Evolutionary conservation across 1,140 invertebrate genomes (phyloP).

Genomic region (Caenorhabditis brenneri): DNA sequence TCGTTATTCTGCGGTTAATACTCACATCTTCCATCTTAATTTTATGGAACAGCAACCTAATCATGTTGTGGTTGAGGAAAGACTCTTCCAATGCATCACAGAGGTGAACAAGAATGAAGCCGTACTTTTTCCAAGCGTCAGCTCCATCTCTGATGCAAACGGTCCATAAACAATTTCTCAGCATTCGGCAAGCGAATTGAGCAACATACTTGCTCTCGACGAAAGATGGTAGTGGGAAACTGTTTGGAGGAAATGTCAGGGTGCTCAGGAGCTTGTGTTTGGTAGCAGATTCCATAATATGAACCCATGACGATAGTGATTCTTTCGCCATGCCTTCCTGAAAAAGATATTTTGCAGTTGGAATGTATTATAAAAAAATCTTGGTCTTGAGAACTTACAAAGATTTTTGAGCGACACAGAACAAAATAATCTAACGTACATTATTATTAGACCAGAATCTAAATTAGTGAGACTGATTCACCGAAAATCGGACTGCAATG

Average conservation of each 20-base stretch:
- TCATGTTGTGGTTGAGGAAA: conserved; percentile 31
- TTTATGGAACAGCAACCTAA: background rate
- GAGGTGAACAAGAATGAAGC: background rate
- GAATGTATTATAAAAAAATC: background rate
- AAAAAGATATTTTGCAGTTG: background rate
- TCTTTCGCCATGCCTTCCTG: conserved; percentile 14
- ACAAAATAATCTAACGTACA: no score
- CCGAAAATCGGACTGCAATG: no score
- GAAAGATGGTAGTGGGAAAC: conserved; percentile 8
- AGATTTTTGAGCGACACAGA: no score
- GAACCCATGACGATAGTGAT: background rate
- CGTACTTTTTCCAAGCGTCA: conserved; percentile 21
- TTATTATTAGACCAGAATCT: no score
- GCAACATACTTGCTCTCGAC: background rate
- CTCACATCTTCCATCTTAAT: background rate
- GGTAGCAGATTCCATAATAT: background rate
- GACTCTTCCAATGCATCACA: background rate
- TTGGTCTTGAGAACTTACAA: background rate
- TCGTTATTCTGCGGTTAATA: background rate
- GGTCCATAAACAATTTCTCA: background rate
- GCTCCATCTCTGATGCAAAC: background rate
- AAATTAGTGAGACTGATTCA: no score
- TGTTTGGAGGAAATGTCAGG: background rate
- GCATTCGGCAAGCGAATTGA: background rate
- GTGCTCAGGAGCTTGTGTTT: background rate